These are phyloP conservation scores for Monomorium pharaonis DNA, from an alignment of 1,140 invertebrate genomes.

Conservation along the genomic window DNA sequence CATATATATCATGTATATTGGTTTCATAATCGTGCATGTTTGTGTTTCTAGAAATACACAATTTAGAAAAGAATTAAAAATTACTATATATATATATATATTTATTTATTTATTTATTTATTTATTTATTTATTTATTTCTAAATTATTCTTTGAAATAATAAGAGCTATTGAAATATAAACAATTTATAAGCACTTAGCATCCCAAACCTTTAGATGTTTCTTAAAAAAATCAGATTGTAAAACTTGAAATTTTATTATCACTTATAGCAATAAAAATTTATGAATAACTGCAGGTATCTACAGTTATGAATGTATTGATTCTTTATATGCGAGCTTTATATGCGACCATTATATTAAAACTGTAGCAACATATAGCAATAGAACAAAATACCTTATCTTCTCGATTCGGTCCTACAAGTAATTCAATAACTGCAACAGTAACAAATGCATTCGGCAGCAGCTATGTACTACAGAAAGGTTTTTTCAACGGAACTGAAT, in stretches of 20 bases:
- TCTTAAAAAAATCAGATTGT: not conserved
- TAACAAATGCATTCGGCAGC: not conserved
- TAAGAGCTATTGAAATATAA: too few relatives aligned
- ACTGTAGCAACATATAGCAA: not conserved
- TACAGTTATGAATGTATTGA: not conserved
- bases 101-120: too few relatives aligned
- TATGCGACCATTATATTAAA: not conserved
- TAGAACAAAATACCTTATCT: slow-evolving; percentile 3
- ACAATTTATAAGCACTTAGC: not conserved
- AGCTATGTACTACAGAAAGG: not conserved
- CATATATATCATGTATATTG: not conserved
- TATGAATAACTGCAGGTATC: not conserved
- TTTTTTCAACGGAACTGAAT: slow-evolving; percentile 39
- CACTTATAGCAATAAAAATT: not conserved
- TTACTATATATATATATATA: too few relatives aligned
- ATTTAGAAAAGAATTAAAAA: too few relatives aligned
- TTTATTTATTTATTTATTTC: too few relatives aligned
- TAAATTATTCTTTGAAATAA: too few relatives aligned
- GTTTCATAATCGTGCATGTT: not conserved
- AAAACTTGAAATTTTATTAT: not conserved
- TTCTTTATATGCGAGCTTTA: not conserved
- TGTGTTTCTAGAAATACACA: not conserved
- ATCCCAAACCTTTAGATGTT: not conserved
- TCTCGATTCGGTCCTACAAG: slow-evolving; percentile 39
- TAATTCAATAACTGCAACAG: slow-evolving; percentile 56